These are phyloP conservation scores for Sigmodon hispidus DNA, from an alignment of 2,113 vertebrate genomes.

Conservation along the genomic window DNA sequence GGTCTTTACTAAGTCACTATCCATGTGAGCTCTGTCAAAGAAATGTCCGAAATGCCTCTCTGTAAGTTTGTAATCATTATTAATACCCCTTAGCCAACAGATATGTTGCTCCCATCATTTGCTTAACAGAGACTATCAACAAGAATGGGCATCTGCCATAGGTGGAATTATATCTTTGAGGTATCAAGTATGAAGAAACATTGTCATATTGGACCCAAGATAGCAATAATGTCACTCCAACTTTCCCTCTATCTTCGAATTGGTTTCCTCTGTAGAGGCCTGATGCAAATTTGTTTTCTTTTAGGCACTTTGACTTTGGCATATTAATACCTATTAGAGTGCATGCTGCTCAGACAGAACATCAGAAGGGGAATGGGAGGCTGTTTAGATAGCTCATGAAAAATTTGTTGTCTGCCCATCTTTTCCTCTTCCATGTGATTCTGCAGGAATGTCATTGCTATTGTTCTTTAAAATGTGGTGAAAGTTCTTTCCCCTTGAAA, in stretches of 20 bases:
- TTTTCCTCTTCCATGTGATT: conserved; percentile 34
- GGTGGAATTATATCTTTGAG: conserved; percentile 50
- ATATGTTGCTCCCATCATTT: conserved; percentile 78
- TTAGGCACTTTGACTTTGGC: background rate
- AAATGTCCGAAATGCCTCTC: conserved; percentile 77
- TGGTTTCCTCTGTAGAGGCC: background rate
- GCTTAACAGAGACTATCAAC: conserved; percentile 68
- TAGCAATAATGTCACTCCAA: conserved; percentile 45
- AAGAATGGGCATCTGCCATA: conserved; percentile 70
- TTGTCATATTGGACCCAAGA: conserved; percentile 11
- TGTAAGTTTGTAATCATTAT: conserved; percentile 79
- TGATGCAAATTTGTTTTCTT: conserved; percentile 46
- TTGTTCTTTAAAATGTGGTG: background rate
- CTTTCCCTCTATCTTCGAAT: background rate
- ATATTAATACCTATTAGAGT: conserved; percentile 52
- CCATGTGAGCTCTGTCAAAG: conserved; percentile 71
- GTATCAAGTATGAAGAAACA: background rate
- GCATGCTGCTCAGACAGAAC: background rate
- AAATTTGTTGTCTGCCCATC: background rate
- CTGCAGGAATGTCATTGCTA: background rate
- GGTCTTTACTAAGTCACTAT: conserved; percentile 68
- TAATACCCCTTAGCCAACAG: conserved; percentile 76
- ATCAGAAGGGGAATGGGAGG: background rate
- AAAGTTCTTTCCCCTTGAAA: background rate
- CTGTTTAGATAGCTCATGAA: conserved; percentile 36